Evolutionary conservation across 2,888 invertebrate species (phyloP).

Genomic region (Calameuta pallipes): DNA sequence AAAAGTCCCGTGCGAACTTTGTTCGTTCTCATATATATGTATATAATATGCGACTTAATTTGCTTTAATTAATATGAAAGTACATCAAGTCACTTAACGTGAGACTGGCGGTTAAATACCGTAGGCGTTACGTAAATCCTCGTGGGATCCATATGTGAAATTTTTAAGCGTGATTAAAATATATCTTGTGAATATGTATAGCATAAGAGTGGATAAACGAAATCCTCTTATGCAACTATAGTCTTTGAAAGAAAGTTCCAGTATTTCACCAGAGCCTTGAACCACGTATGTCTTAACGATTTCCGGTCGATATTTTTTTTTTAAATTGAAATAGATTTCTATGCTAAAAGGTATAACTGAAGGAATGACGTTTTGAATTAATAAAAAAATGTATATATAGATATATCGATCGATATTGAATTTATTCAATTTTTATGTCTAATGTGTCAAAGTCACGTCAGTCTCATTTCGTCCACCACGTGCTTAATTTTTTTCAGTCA

Average conservation of each 20-base stretch:
- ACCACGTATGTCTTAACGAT: no score
- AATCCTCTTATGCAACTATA: background rate
- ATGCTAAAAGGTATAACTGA: no score
- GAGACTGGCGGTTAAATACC: background rate
- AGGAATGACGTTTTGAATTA: no score
- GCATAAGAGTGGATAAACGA: background rate
- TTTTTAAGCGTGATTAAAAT: background rate
- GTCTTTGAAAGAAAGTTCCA: background rate
- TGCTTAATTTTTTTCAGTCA: no score
- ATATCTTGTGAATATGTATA: background rate
- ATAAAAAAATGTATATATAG: no score
- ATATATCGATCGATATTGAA: no score
- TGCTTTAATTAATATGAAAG: background rate
- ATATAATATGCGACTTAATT: background rate
- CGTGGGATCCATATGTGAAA: background rate
- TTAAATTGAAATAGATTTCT: no score
- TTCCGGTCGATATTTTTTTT: no score
- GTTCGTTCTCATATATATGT: background rate
- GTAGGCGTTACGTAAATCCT: background rate
- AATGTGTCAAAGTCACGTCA: no score
- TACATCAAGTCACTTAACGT: background rate
- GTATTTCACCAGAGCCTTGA: background rate
- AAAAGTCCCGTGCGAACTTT: background rate
- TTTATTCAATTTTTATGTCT: no score
- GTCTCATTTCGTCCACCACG: no score